Evolutionary conservation across 2,113 vertebrate genomes (phyloP).

Genomic region (Epinephelus cyanopodus): DNA sequence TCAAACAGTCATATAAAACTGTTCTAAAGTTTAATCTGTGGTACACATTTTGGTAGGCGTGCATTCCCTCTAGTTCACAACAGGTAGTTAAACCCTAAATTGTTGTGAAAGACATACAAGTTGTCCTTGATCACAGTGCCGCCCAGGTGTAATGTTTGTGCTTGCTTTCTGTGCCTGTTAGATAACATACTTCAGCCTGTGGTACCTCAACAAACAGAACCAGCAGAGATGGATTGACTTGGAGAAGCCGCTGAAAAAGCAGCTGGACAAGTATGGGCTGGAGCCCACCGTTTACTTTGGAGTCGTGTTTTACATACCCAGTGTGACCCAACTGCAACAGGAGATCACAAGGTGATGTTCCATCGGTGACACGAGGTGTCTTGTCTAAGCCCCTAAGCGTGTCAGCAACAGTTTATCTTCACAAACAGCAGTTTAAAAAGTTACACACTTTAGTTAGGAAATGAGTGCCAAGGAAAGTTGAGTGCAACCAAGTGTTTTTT

Average conservation of each 20-base stretch:
- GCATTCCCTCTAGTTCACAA: background rate
- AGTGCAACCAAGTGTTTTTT: background rate
- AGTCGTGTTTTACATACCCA: conserved; percentile 96
- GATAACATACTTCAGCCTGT: conserved; percentile 97
- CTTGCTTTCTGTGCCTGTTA: conserved; percentile 70
- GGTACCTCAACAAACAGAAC: conserved; percentile 98
- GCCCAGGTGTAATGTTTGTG: conserved; percentile 13
- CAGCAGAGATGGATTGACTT: conserved; percentile 97
- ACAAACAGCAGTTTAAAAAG: background rate
- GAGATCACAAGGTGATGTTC: conserved; percentile 94
- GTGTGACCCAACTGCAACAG: conserved; percentile 93
- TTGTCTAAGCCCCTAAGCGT: background rate
- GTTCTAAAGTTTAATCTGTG: background rate
- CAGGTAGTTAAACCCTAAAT: background rate
- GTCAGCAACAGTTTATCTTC: background rate
- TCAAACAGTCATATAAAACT: too few species aligned
- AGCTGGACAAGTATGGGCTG: conserved; percentile 95
- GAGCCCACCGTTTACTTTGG: conserved; percentile 98
- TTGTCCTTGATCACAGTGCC: background rate
- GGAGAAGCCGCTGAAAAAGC: conserved; percentile 98
- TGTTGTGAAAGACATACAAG: background rate
- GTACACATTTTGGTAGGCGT: background rate
- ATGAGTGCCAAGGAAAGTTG: background rate
- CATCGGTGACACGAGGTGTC: background rate
- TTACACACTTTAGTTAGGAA: background rate